Evolutionary conservation across 2,888 invertebrate genomes (phyloP).

Genomic region (Rosalia funebris): DNA sequence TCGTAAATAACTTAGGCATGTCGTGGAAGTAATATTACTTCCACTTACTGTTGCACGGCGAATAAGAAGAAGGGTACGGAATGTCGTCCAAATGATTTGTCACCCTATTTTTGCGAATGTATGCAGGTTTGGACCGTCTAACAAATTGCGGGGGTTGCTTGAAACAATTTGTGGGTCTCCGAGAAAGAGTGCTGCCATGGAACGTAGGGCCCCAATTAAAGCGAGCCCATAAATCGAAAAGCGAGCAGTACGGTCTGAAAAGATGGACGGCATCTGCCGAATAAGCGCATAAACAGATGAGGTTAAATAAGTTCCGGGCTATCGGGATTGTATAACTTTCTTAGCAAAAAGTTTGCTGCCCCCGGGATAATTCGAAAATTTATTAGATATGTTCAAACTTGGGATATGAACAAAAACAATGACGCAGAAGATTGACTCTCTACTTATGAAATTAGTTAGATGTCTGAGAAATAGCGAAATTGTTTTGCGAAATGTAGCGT

Average conservation of each 20-base stretch:
- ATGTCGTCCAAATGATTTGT: constrained; percentile 61
- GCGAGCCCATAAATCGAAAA: constrained; percentile 57
- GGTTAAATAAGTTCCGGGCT: constrained; percentile 56
- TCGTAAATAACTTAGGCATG: constrained; percentile 65
- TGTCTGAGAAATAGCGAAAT: constrained; percentile 45
- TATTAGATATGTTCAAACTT: constrained; percentile 45
- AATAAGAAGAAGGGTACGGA: constrained; percentile 59
- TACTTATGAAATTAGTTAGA: constrained; percentile 50
- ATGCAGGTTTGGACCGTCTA: constrained; percentile 53
- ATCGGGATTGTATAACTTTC: constrained; percentile 53
- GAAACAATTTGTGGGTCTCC: constrained; percentile 55
- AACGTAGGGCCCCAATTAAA: constrained; percentile 60
- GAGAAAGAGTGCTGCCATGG: constrained; percentile 42
- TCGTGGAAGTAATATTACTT: constrained; percentile 64
- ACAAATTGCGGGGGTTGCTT: constrained; percentile 46
- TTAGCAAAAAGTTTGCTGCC: constrained; percentile 52
- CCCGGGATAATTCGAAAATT: constrained; percentile 46
- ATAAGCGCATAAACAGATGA: constrained; percentile 58
- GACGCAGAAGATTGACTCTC: constrained; percentile 53
- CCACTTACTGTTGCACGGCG: constrained; percentile 61
- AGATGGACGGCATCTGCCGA: constrained; percentile 58
- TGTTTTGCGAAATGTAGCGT: constrained; percentile 50
- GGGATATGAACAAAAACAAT: constrained; percentile 54
- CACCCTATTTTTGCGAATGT: constrained; percentile 62
- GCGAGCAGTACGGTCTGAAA: constrained; percentile 51